Evolutionary conservation across 2,113 vertebrate genomes (phyloP), one percentile per base, ranked within the genome.

Genomic region (Serinus canaria): DNA sequence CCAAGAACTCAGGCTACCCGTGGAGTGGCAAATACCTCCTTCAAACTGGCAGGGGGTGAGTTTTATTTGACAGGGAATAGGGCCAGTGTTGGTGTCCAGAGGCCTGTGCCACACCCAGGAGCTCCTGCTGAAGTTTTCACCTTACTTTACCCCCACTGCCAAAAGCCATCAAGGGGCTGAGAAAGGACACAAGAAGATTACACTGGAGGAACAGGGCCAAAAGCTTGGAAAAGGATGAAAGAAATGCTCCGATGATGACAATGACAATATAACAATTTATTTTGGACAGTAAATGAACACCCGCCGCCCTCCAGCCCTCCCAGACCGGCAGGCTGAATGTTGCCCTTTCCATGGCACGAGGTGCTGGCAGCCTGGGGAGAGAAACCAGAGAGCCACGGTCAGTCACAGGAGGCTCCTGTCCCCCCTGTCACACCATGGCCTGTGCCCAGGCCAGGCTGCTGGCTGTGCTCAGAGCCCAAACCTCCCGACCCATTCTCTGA

Each of bases 171-270:
- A 19, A 19, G 18, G 30, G 17, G 17, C 53, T 55, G 53, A 55
- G 30, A 55, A 55, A 55, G 30, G 30, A 31, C 53, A 20, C 53
- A 55, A 55, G 19, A 55, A 55, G 52, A 55, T 55, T 55, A 31
- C 18, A 30, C 18, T 31, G 18, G 11, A 55, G 30, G 53, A 55
- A 55, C 30, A 13, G 18, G 30, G 30, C 30, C 18, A 55, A 31
- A 55, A 31, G 53, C 53, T 55, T 55, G 52, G 19, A 55, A 55
- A 55, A 31, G 23, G 37, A n/a, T 27, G 16, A 73, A 56, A 56
- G 52, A 44, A 56, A 27, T 0, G 2, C 52, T 43, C 39, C 1
- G 2, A 33, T 25, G 9, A 43, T 19, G 37, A 23, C 1, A 4
- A 44, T 18, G 11, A 27, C 13, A 21, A 43, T 7, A 31, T 30